These are phyloP conservation scores for Coptodon rendalli DNA, from an alignment of 2,113 vertebrate species.

Conservation along the genomic window DNA sequence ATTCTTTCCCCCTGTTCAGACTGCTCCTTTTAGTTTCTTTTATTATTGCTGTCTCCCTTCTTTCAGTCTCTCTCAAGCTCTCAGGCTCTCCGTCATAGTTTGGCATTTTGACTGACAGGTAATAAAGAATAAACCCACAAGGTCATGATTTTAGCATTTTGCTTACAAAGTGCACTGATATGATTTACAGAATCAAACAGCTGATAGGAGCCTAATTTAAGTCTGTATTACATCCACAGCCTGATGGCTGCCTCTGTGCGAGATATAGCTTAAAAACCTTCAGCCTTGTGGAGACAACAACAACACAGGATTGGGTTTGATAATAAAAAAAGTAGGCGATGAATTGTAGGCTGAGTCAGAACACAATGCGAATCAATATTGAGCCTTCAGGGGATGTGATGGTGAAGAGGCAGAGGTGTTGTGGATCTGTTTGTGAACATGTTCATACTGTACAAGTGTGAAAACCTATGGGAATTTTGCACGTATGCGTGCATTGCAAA, in stretches of 20 bases:
- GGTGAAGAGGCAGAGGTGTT: conserved; percentile 27
- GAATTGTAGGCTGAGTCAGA: conserved; percentile 37
- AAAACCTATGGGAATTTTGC: conserved; percentile 11
- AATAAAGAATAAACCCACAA: conserved; percentile 1
- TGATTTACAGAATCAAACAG: not conserved
- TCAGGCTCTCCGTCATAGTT: not conserved
- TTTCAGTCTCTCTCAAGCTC: conserved; percentile 42
- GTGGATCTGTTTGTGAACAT: conserved; percentile 20
- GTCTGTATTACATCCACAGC: conserved; percentile 44
- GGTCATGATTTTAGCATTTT: conserved; percentile 13
- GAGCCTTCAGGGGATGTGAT: conserved; percentile 22
- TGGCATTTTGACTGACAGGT: not conserved
- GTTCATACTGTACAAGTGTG: not conserved
- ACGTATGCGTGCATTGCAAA: not conserved
- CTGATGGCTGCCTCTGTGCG: not conserved
- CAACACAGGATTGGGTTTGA: not conserved
- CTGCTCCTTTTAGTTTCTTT: conserved; percentile 51
- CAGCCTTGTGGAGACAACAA: not conserved
- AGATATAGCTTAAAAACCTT: not conserved
- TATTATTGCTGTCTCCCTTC: conserved; percentile 55
- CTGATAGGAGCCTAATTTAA: conserved; percentile 52
- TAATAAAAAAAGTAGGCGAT: conserved; percentile 13
- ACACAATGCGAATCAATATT: conserved; percentile 48
- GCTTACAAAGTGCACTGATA: conserved; percentile 6
- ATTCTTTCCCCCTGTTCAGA: conserved; percentile 52